Percentiles rank a stretch among this genome's conserved stretches.
phyloP scores from a whole-genome alignment of 2,797 vertebrate genomes.

The Furcifer pardalis region DNA sequence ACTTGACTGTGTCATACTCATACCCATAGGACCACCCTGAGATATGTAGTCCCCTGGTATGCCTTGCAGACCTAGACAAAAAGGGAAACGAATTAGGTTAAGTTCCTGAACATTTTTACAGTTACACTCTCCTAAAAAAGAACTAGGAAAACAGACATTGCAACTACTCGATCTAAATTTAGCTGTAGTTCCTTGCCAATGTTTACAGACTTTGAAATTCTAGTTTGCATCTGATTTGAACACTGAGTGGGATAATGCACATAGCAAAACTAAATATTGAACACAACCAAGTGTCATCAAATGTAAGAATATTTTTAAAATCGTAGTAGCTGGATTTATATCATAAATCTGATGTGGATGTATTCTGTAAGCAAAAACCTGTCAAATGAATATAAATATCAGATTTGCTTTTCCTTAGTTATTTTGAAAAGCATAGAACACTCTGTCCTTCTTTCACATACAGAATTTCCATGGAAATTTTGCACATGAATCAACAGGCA shows the following conservation, averaged over 20 bases:
- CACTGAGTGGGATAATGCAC: constrained; percentile 83
- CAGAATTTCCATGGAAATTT: constrained; percentile 62
- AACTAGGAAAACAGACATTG: constrained; percentile 81
- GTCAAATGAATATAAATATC: constrained; percentile 74
- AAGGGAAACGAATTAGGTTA: constrained; percentile 73
- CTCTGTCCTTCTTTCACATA: constrained; percentile 61
- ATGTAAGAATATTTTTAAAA: constrained; percentile 79
- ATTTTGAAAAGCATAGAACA: constrained; percentile 67
- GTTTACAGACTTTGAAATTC: constrained; percentile 84
- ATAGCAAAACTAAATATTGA: constrained; percentile 85
- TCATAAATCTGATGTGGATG: constrained; percentile 74
- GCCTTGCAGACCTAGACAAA: constrained; percentile 92
- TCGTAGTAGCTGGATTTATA: constrained; percentile 76
- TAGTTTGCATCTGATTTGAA: constrained; percentile 85
- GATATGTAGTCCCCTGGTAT: constrained; percentile 95
- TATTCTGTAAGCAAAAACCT: constrained; percentile 71
- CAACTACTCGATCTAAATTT: constrained; percentile 84
- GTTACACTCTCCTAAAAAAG: constrained; percentile 77
- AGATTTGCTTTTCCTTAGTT: constrained; percentile 69
- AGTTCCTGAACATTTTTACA: constrained; percentile 73
- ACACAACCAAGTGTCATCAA: constrained; percentile 80
- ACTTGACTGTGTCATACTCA: constrained; percentile 95
- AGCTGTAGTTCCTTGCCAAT: constrained; percentile 83
- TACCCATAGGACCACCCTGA: constrained; percentile 98
- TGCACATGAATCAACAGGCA: constrained; percentile 57